Base-by-base conservation (phyloP, 2,888 invertebrate genomes). In the Malthinus seriepunctatus region DNA sequence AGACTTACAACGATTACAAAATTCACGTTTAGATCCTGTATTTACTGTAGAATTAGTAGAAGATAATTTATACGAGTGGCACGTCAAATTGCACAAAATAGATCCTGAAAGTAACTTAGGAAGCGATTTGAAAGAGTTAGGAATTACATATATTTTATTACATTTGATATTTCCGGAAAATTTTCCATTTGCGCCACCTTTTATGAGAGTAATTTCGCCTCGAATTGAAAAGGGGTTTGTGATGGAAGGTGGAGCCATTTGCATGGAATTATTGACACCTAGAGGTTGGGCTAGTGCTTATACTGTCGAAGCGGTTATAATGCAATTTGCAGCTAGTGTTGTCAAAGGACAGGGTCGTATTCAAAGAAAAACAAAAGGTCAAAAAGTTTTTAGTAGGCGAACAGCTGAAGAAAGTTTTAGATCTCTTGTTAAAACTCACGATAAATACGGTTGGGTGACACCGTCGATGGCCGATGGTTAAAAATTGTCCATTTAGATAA, bases 401-500 rank as follows among this genome's bases (percentile, higher is more conserved):
- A 87, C 90, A 51, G 93, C 93, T n/a, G 93, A 93, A 76, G 91
- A 92, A 73, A 90, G 93, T 31, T 93, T 93, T 79, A 84, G 91
- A 67, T 91, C 91, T 56, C 83, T 93, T 66, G 93, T 93, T 57
- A 92, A 92, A 78, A 93, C 93, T 7, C 93, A 93, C 75, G 93
- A 93, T 74, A 93, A 93, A 75, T 93, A 93, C 75, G 93, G 93
- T 51, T 93, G 93, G 93, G 93, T 93, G 47, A 93, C 93, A 23
- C 93, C 93, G 23, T 88, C 92, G 10, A 82, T 93, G 62, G 87
- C 92, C 44, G 93, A 93, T 77, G 93, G 93, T 75, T 93, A 88
- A 87, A 68, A 23, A 23, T 23, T 23, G 59, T 51, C 58, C 48
- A 42, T 48, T 55, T 50, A 23, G 23, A 23, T 23, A 23, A 23